Evolutionary conservation across 2,888 invertebrate species (phyloP), one percentile per base, ranked within the genome.

Genomic region (Amblyjoppa proteus): DNA sequence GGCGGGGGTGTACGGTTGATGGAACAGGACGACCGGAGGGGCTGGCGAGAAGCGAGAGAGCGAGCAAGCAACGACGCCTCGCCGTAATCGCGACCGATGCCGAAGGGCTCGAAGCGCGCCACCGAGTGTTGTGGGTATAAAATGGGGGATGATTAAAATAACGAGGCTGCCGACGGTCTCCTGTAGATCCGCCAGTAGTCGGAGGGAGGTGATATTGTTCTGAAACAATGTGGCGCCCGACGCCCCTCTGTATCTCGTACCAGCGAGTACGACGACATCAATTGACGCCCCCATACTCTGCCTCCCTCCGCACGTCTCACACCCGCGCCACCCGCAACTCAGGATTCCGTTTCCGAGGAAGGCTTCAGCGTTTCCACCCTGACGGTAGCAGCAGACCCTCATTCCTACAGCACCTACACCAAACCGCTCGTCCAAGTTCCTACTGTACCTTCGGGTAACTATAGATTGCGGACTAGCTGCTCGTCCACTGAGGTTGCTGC

Each of bases 101-200:
- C 87, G 88, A 85, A 90, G 88, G 88, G 89, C 88, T 88, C 71
- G 71, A 61, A 77, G 58, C 64, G 80, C 83, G 82, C 82, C 78
- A 80, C 75, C 75, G 87, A 86, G 90, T 91, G 90, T 91, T 91
- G 91, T 90, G 90, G 90, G 89, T 91, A 90, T 91, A 92, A 93
- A 93, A 93, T 90, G 90, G 91, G 91, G 91, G 90, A 92, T 93
- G 93, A 93, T 93, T 93, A 93, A 93, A 93, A 92, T 93, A 93
- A 93, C 92, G 93, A 93, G 92, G 90, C 92, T 91, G 90, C 89
- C 88, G 87, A 89, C 90, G 89, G 89, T 90, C 90, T 89, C 89
- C 90, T 88, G 89, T 84, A 87, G 88, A 90, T 81, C 71, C 51
- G n/a, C 75, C 38, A 79, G 73, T 81, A 87, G 86, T 82, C 80